Base-by-base conservation (phyloP, 2,113 vertebrate species). In the Steatornis caripensis region DNA sequence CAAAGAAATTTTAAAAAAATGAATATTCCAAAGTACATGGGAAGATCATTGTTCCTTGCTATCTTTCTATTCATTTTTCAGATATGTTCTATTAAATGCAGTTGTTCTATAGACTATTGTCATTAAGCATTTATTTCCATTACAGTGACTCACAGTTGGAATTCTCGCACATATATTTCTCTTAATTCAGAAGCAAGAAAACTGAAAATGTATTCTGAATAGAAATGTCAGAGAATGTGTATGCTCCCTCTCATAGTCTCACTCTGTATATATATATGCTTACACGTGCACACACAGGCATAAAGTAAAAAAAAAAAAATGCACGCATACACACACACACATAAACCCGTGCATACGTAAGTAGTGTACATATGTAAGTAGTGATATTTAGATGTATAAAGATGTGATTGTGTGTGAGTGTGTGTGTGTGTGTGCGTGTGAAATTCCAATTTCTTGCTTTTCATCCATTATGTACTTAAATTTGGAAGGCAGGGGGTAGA, bases 101-200 rank as follows among this genome's bases (percentile, higher is more conserved):
- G 58, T 69, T 11, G 48, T 49, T 94, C 93, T 57, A 85, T 37
- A 11, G 10, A 11, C 36, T 94, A 71, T 86, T 87, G 87, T 93
- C 69, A 74, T 89, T 88, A 87, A 89, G 9, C 24, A 37, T 89
- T 90, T 90, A 36, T 89, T 97, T 80, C 45, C 30, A 77, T 88
- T 76, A 54, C 48, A 88, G 29, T 69, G n/a, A 55, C 55, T 93
- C 84, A 66, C 34, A 49, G 41, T 11, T 91, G 62, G 43, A 89
- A 70, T 78, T 76, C 36, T 4, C 81, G 9, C 18, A 69, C 54
- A 53, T 69, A 32, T 34, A 68, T 30, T 48, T 41, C 19, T 78
- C 39, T 87, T 70, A 77, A 83, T 77, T 94, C 39, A 89, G 65
- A 89, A 93, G 49, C 22, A 36, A 89, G 70, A 95, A 84, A 93